phyloP scores from a whole-genome alignment of 2,113 vertebrate genomes.

The Corythornis madagascariensis region DNA sequence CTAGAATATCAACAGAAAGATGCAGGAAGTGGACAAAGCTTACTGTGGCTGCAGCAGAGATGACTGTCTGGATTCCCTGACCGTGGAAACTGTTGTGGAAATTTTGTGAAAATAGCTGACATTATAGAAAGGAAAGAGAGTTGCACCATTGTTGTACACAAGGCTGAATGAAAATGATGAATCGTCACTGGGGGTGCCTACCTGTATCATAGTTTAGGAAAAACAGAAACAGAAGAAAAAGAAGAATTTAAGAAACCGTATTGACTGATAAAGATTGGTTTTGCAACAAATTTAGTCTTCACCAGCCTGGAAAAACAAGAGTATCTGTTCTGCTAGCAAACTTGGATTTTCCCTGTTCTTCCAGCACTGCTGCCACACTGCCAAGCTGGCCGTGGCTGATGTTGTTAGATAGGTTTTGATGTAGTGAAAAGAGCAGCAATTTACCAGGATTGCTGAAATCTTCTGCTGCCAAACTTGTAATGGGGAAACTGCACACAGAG shows the following conservation, averaged over 20 bases:
- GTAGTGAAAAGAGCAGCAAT: conserved; percentile 63
- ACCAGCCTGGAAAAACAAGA: too few species aligned
- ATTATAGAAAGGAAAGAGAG: background rate
- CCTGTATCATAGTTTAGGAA: background rate
- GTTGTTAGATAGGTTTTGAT: conserved; percentile 65
- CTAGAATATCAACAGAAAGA: background rate
- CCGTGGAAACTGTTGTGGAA: background rate
- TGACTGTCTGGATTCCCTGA: background rate
- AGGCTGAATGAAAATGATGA: background rate
- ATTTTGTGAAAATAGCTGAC: background rate
- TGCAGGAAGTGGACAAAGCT: background rate
- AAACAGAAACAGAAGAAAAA: too few species aligned
- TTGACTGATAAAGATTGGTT: too few species aligned
- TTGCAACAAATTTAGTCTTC: too few species aligned
- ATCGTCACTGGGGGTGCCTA: background rate
- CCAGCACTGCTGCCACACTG: too few species aligned
- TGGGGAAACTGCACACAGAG: background rate
- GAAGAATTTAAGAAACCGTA: too few species aligned
- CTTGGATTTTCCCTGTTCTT: too few species aligned
- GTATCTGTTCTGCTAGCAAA: too few species aligned
- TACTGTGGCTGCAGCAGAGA: background rate
- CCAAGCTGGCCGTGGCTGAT: conserved; percentile 46
- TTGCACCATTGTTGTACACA: background rate
- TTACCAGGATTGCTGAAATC: conserved; percentile 63
- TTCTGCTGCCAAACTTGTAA: conserved; percentile 33